Evolutionary conservation across 2,113 vertebrate genomes (phyloP).

Genomic region (Siniperca knerii): DNA sequence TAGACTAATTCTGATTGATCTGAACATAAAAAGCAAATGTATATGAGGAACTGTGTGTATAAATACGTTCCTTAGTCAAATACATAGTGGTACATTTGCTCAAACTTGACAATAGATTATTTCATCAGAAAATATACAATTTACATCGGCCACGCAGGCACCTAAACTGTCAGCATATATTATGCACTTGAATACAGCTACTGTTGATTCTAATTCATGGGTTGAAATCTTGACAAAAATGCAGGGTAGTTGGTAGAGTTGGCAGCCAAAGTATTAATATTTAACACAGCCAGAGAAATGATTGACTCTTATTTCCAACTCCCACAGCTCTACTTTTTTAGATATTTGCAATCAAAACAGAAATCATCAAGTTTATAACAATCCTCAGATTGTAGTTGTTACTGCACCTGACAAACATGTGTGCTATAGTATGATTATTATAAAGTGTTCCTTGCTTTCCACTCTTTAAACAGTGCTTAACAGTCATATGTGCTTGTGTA

Average conservation of each 20-base stretch:
- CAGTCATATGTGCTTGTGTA: conserved; percentile 14
- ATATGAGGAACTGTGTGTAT: neutral
- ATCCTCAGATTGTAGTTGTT: conserved; percentile 6
- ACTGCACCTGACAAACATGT: neutral
- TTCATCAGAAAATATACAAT: conserved; percentile 13
- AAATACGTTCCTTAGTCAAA: neutral
- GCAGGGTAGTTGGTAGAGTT: conserved; percentile 10
- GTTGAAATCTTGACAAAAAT: conserved; percentile 41
- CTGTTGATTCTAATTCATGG: conserved; percentile 33
- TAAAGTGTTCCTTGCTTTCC: neutral
- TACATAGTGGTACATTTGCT: neutral
- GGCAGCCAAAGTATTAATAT: conserved; percentile 23
- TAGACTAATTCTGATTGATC: conserved; percentile 18
- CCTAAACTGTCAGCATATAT: conserved; percentile 1
- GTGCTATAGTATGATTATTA: neutral
- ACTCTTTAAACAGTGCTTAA: conserved; percentile 11
- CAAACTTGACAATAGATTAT: conserved; percentile 27
- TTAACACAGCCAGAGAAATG: conserved; percentile 23
- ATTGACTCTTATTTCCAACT: conserved; percentile 1
- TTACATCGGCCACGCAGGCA: neutral
- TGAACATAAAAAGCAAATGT: neutral
- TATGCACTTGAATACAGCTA: neutral
- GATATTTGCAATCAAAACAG: conserved; percentile 41
- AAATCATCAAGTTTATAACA: conserved; percentile 27
- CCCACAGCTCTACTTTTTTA: conserved; percentile 13